Conservation (phyloP, 2,888 invertebrate genomes). For the Plusia festucae region DNA sequence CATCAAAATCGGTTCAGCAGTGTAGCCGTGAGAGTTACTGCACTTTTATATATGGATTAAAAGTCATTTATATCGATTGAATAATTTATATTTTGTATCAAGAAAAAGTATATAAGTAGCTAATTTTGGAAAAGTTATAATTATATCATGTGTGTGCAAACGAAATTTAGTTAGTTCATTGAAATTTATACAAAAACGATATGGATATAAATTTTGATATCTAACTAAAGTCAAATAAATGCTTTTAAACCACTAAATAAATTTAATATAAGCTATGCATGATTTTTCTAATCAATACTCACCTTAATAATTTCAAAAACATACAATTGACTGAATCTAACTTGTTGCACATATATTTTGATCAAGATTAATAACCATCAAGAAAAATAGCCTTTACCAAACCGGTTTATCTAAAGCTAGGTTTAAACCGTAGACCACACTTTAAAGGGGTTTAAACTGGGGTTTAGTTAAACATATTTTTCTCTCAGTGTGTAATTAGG, state of each 20-base stretch:
- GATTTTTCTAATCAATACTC: slow-evolving; percentile 36
- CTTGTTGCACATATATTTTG: neutral
- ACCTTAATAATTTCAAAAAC: slow-evolving; percentile 17
- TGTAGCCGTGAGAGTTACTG: no score
- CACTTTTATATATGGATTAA: no score
- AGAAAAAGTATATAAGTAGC: neutral
- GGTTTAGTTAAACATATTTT: no score
- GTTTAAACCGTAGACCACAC: no score
- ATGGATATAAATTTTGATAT: slow-evolving; percentile 40
- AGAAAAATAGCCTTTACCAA: no score
- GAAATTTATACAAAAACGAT: slow-evolving; percentile 34
- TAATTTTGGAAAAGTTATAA: neutral
- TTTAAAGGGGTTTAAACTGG: no score
- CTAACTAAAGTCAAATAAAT: slow-evolving; percentile 40
- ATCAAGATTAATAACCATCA: neutral
- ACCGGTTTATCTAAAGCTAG: no score
- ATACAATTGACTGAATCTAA: neutral
- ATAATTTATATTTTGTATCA: neutral
- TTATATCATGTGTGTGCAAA: slow-evolving; percentile 33
- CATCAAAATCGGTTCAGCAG: no score
- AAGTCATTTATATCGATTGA: no score
- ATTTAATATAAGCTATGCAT: slow-evolving; percentile 42
- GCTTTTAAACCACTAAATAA: slow-evolving; percentile 39
- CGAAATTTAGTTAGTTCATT: slow-evolving; percentile 25
- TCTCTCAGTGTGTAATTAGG: no score